Percentiles rank a stretch among this genome's conserved stretches.
phyloP scores from a whole-genome alignment of 2,888 invertebrate genomes.

The Empis livida region DNA sequence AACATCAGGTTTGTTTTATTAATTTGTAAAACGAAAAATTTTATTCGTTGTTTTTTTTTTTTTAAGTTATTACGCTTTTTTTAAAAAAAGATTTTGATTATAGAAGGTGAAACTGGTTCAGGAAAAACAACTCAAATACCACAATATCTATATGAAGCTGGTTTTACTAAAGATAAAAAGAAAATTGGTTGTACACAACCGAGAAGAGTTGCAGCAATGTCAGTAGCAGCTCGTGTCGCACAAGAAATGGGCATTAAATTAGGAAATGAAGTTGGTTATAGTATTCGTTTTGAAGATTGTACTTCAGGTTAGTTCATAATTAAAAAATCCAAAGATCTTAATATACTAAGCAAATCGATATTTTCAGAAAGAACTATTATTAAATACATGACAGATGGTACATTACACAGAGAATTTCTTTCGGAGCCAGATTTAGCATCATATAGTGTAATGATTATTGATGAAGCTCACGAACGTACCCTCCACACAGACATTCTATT shows the following conservation, averaged over 20 bases:
- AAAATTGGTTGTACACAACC: constrained; percentile 97
- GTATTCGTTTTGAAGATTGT: constrained; percentile 97
- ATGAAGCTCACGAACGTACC: constrained; percentile 98
- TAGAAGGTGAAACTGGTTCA: constrained; percentile 97
- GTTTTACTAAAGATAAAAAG: constrained; percentile 69
- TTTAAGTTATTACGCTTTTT: not conserved
- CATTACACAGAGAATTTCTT: constrained; percentile 90
- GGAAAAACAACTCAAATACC: constrained; percentile 99
- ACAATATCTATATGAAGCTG: constrained; percentile 92
- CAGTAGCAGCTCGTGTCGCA: constrained; percentile 95
- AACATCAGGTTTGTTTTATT: constrained; percentile 50
- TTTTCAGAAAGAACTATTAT: constrained; percentile 74
- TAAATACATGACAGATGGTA: constrained; percentile 99
- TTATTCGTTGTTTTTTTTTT: not conserved
- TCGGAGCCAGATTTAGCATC: constrained; percentile 92
- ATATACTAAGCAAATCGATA: not conserved
- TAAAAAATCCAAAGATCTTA: no score
- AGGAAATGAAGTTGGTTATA: constrained; percentile 81
- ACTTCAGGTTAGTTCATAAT: constrained; percentile 48
- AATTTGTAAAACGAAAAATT: not conserved
- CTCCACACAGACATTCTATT: constrained; percentile 97
- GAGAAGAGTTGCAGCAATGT: constrained; percentile 97
- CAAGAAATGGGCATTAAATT: constrained; percentile 96
- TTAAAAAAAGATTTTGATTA: constrained; percentile 59
- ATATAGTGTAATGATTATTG: constrained; percentile 98